Percentiles rank a stretch among this genome's conserved stretches.
These are phyloP conservation scores for Allacma fusca DNA, from an alignment of 2,888 invertebrate species.

Conservation along the genomic window DNA sequence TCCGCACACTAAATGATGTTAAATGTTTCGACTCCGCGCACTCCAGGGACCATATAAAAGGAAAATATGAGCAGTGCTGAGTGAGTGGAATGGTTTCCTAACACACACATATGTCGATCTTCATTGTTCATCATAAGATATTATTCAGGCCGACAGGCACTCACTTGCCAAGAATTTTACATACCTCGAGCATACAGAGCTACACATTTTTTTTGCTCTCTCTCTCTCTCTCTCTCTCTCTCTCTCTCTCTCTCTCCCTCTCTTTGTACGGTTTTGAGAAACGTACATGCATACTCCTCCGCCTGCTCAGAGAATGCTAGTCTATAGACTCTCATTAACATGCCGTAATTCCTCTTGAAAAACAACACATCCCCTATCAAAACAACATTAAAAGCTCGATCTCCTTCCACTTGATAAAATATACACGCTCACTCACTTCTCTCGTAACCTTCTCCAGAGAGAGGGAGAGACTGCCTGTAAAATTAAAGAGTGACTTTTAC, in stretches of 20 bases:
- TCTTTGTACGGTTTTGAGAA: too few relatives aligned
- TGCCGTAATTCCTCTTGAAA: conserved; percentile 41
- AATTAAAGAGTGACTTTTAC: conserved; percentile 39
- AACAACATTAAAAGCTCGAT: conserved; percentile 42
- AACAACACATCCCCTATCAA: conserved; percentile 43
- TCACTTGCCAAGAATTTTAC: conserved; percentile 12
- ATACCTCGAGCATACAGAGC: background rate
- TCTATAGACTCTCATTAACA: conserved; percentile 33
- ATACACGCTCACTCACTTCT: conserved; percentile 34
- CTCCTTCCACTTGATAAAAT: conserved; percentile 43
- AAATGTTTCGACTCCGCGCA: conserved; percentile 5
- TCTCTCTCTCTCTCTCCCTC: background rate
- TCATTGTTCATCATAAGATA: conserved; percentile 10
- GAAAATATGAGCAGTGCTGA: conserved; percentile 18
- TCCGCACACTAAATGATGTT: conserved; percentile 9
- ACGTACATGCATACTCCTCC: background rate
- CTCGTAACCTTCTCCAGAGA: conserved; percentile 16
- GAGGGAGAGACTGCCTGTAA: conserved; percentile 26
- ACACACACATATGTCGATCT: conserved; percentile 25
- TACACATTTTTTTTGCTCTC: background rate
- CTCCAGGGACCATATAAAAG: conserved; percentile 27
- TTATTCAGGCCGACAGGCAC: background rate
- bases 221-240: conserved; percentile 2
- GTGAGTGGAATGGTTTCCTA: conserved; percentile 7
- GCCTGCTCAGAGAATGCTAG: too few relatives aligned